Conservation (phyloP, 2,113 vertebrate genomes). For the Cyphomyrus plagiostoma region DNA sequence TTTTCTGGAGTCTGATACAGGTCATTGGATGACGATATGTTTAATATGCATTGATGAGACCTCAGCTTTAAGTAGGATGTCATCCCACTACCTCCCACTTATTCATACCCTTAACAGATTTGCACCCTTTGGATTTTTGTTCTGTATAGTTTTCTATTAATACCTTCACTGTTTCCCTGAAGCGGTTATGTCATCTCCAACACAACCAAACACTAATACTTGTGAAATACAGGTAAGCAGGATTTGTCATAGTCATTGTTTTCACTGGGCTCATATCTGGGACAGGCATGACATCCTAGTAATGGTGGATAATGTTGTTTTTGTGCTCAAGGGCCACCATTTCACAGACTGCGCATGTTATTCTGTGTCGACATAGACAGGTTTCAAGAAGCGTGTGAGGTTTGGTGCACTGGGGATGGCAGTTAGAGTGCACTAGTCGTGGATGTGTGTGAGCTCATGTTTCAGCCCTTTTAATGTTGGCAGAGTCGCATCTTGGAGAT, state of each 20-base stretch:
- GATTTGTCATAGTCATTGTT: neutral
- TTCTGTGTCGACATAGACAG: neutral
- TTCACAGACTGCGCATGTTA: neutral
- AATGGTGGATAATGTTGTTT: neutral
- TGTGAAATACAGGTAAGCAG: neutral
- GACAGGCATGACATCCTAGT: neutral
- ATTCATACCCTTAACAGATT: neutral
- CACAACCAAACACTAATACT: neutral
- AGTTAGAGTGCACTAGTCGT: neutral
- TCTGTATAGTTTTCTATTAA: conserved; percentile 10
- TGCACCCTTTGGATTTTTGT: neutral
- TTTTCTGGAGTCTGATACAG: neutral
- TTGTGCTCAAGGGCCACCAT: neutral
- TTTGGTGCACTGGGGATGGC: neutral
- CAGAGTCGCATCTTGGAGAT: neutral
- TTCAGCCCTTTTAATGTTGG: neutral
- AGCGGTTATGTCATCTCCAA: neutral
- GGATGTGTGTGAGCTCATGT: neutral
- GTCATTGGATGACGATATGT: neutral
- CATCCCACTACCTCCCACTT: neutral
- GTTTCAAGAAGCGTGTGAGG: neutral
- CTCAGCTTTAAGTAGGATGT: neutral
- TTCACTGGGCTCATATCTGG: neutral
- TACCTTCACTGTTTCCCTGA: neutral
- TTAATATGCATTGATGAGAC: neutral